Percentiles rank a stretch among this genome's conserved stretches.
Conservation (phyloP, 2,797 vertebrate genomes). For the Phataginus tetradactyla region DNA sequence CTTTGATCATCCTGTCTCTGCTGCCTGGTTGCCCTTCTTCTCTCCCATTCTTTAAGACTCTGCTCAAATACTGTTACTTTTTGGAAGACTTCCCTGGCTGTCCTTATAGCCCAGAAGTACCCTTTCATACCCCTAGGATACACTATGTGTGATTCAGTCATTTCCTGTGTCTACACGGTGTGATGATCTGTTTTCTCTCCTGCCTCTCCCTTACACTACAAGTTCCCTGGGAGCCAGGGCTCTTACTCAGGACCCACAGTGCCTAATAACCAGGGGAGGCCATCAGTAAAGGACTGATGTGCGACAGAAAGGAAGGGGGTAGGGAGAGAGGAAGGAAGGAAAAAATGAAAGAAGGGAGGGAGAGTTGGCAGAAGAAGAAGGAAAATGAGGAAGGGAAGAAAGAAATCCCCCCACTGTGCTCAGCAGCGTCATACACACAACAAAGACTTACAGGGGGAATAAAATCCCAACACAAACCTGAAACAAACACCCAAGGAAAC, state of each 20-base stretch:
- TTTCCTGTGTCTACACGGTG: background rate
- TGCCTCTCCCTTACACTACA: background rate
- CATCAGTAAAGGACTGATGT: background rate
- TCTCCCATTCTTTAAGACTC: background rate
- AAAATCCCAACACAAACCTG: slow-evolving; percentile 36
- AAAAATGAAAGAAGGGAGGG: background rate
- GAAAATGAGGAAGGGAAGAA: background rate
- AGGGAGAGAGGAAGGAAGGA: background rate
- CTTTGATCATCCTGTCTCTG: background rate
- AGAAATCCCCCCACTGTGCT: background rate
- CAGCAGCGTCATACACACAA: background rate
- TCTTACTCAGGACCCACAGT: background rate
- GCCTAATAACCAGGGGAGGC: background rate
- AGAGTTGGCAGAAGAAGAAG: background rate
- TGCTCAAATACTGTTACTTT: background rate
- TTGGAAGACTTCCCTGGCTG: background rate
- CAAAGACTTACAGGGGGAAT: background rate
- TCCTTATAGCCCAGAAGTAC: background rate
- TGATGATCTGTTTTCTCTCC: background rate
- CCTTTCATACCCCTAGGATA: background rate
- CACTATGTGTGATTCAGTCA: background rate
- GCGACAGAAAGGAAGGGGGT: background rate
- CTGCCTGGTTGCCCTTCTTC: background rate
- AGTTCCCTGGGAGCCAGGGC: background rate
- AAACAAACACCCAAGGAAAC: background rate